These are phyloP conservation scores for Stegostoma tigrinum DNA, from an alignment of 2,113 vertebrate species.

Conservation along the genomic window DNA sequence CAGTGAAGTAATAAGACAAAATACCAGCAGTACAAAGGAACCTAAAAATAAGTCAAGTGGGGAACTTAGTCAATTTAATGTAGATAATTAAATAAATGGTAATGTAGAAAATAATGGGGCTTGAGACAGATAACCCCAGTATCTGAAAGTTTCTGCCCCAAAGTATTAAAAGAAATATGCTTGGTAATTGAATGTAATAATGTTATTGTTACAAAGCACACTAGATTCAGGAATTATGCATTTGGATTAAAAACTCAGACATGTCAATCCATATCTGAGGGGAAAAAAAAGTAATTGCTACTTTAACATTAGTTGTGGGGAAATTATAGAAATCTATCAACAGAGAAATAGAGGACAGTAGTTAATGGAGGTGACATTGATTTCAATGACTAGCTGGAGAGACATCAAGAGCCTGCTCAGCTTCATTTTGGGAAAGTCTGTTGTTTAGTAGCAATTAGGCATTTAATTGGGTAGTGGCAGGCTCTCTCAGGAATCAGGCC, in stretches of 20 bases:
- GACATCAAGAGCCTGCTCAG: neutral
- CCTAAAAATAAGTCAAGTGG: conserved; percentile 9
- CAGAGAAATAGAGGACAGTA: neutral
- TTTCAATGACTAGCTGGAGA: neutral
- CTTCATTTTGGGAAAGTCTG: neutral
- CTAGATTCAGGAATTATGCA: neutral
- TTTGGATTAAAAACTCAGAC: neutral
- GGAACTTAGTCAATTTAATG: conserved; percentile 1
- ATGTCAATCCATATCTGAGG: neutral
- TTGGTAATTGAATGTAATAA: neutral
- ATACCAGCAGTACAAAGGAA: conserved; percentile 11
- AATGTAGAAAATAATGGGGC: neutral
- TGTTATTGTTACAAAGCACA: neutral
- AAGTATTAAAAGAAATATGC: neutral
- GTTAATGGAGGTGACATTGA: neutral
- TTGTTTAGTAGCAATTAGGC: neutral
- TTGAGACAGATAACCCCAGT: neutral
- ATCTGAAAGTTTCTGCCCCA: neutral
- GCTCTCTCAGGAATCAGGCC: neutral
- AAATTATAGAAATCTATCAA: neutral
- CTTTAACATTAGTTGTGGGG: neutral
- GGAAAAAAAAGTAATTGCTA: neutral
- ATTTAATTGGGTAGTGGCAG: neutral
- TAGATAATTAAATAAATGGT: neutral
- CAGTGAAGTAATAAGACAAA: conserved; percentile 13